Evolutionary conservation across 1,140 invertebrate species (phyloP).

Genomic region (Leptestheria dahalacensis): DNA sequence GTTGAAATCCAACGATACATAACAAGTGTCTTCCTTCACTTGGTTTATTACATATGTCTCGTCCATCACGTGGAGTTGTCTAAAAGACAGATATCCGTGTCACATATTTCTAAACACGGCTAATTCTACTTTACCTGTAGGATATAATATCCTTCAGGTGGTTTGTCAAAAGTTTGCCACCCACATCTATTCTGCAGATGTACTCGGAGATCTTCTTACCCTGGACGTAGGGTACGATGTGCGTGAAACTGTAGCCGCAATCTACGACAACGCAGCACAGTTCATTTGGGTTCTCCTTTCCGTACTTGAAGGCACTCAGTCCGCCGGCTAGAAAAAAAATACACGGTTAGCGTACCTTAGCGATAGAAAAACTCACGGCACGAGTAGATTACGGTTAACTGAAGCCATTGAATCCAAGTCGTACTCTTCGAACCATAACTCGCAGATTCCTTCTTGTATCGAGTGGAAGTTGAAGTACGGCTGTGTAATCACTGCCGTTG

Average conservation of each 20-base stretch:
- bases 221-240: slow-evolving; percentile 86
- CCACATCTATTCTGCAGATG: slow-evolving; percentile 77
- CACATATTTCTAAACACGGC: slow-evolving; percentile 2
- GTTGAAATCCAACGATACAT: slow-evolving; percentile 74
- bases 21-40: slow-evolving; percentile 94
- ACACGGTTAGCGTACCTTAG: not conserved
- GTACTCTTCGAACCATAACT: slow-evolving; percentile 97
- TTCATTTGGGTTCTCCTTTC: slow-evolving; percentile 34
- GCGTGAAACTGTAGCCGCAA: slow-evolving; percentile 87
- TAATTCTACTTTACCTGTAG: slow-evolving; percentile 38
- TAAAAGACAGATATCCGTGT: slow-evolving; percentile 19
- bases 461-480: slow-evolving; percentile 86
- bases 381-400: slow-evolving; percentile 45
- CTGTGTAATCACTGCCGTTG: slow-evolving; percentile 78
- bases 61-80: slow-evolving; percentile 96
- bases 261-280: slow-evolving; percentile 78
- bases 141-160: slow-evolving; percentile 96
- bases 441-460: slow-evolving; percentile 81
- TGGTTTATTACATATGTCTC: slow-evolving; percentile 98
- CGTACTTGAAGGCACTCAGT: slow-evolving; percentile 36
- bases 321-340: slow-evolving; percentile 34
- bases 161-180: slow-evolving; percentile 94
- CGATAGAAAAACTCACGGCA: not conserved
- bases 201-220: slow-evolving; percentile 64
- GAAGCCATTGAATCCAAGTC: slow-evolving; percentile 70